A percentile compares a stretch with the other conserved stretches of the same genome.
Evolutionary conservation across 2,797 vertebrate genomes (phyloP).

Genomic region (Paratrypauchen microcephalus): DNA sequence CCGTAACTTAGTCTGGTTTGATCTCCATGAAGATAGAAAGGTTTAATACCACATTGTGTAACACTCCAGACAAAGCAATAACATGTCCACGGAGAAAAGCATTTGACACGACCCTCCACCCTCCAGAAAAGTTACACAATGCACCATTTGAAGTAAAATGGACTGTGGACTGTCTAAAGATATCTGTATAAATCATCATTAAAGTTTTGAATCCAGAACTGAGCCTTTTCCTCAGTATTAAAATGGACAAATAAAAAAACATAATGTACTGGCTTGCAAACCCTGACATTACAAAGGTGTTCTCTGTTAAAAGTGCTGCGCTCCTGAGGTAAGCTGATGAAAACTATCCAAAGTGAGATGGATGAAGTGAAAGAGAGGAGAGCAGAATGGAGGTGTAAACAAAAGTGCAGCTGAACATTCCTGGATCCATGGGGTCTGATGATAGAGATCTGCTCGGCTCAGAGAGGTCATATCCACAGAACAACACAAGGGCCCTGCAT

Average conservation of each 20-base stretch:
- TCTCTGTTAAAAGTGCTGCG: neutral
- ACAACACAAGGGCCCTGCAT: slow-evolving; percentile 15
- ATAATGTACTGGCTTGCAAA: neutral
- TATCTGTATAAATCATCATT: neutral
- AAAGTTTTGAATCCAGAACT: neutral
- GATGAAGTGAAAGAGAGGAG: slow-evolving; percentile 38
- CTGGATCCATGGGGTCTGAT: slow-evolving; percentile 56
- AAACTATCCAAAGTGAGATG: slow-evolving; percentile 35
- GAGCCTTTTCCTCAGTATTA: neutral
- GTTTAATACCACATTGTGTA: too few relatives aligned
- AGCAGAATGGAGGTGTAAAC: slow-evolving; percentile 42
- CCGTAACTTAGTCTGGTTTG: too few relatives aligned
- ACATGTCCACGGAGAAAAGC: too few relatives aligned
- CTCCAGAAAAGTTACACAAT: too few relatives aligned
- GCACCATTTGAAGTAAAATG: too few relatives aligned
- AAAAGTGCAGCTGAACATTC: slow-evolving; percentile 74
- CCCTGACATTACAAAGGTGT: neutral
- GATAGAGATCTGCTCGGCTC: slow-evolving; percentile 51
- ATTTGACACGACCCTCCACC: too few relatives aligned
- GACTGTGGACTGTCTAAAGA: too few relatives aligned
- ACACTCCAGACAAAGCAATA: too few relatives aligned
- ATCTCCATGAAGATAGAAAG: too few relatives aligned
- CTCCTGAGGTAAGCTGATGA: slow-evolving; percentile 19
- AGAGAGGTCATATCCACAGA: slow-evolving; percentile 38
- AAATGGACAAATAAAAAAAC: neutral